Percentiles rank a stretch among this genome's conserved stretches.
These are phyloP conservation scores for Trachurus trachurus DNA, from an alignment of 2,797 vertebrate genomes.

Conservation along the genomic window DNA sequence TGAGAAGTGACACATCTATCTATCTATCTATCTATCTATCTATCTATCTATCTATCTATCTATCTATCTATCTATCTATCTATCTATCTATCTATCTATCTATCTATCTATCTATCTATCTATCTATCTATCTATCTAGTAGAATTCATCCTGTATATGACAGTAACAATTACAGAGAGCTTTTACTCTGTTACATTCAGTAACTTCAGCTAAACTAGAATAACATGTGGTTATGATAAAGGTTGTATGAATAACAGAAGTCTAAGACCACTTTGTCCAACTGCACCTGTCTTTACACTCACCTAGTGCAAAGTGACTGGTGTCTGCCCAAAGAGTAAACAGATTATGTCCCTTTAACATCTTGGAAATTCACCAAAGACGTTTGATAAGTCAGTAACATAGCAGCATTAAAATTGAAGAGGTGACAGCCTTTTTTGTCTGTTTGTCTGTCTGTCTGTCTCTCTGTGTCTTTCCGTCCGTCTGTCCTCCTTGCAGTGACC, in stretches of 20 bases:
- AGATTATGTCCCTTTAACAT: constrained; percentile 28
- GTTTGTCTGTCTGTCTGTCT: constrained; percentile 32
- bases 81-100: constrained; percentile 14
- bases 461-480: constrained; percentile 9
- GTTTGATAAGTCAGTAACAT: not conserved
- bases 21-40: constrained; percentile 22
- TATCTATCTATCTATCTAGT: constrained; percentile 10
- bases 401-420: not conserved
- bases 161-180: not conserved
- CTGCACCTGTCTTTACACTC: constrained; percentile 1
- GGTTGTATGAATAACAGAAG: not conserved
- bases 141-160: not conserved
- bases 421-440: constrained; percentile 1
- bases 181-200: constrained; percentile 1
- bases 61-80: not conserved
- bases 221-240: not conserved
- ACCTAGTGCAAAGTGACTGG: constrained; percentile 27
- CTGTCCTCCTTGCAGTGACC: constrained; percentile 76
- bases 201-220: not conserved
- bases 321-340: constrained; percentile 27
- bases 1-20: constrained; percentile 81
- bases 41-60: constrained; percentile 1
- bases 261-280: not conserved
- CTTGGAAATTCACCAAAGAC: constrained; percentile 12
- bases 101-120: not conserved